These are phyloP conservation scores for Xiphias gladius DNA, from an alignment of 2,113 vertebrate genomes.

Conservation along the genomic window DNA sequence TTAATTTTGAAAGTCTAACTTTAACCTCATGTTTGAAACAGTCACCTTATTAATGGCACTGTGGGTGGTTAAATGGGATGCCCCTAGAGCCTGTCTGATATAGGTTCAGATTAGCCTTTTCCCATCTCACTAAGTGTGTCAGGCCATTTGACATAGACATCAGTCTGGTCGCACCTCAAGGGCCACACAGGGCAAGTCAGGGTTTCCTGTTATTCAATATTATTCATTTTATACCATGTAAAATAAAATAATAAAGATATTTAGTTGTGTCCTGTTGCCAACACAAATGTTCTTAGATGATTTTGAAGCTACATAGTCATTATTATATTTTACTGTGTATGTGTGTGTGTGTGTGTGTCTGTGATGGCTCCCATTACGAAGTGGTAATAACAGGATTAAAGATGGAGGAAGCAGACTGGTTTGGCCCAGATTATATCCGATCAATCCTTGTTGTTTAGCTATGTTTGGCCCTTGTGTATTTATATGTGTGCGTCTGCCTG, in stretches of 20 bases:
- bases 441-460: slow-evolving; percentile 51
- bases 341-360: not conserved
- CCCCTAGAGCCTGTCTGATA: slow-evolving; percentile 69
- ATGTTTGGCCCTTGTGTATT: slow-evolving; percentile 40
- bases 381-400: slow-evolving; percentile 72
- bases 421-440: slow-evolving; percentile 64
- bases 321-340: not conserved
- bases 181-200: slow-evolving; percentile 26
- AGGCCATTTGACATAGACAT: slow-evolving; percentile 70
- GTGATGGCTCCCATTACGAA: slow-evolving; percentile 55
- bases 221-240: slow-evolving; percentile 18
- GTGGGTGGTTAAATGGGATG: slow-evolving; percentile 64
- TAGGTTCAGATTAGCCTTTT: slow-evolving; percentile 76
- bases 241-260: slow-evolving; percentile 22
- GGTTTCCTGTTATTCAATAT: slow-evolving; percentile 25
- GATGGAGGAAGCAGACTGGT: slow-evolving; percentile 59
- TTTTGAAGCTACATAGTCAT: not conserved
- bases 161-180: slow-evolving; percentile 58
- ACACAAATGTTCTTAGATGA: not conserved
- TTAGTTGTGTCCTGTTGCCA: slow-evolving; percentile 10
- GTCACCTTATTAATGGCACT: slow-evolving; percentile 53
- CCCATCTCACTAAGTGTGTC: slow-evolving; percentile 74
- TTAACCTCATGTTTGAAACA: slow-evolving; percentile 14
- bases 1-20: not conserved
- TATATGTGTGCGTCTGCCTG: slow-evolving; percentile 30